Conservation (phyloP, 2,113 vertebrate species). For the Osmerus eperlanus region DNA sequence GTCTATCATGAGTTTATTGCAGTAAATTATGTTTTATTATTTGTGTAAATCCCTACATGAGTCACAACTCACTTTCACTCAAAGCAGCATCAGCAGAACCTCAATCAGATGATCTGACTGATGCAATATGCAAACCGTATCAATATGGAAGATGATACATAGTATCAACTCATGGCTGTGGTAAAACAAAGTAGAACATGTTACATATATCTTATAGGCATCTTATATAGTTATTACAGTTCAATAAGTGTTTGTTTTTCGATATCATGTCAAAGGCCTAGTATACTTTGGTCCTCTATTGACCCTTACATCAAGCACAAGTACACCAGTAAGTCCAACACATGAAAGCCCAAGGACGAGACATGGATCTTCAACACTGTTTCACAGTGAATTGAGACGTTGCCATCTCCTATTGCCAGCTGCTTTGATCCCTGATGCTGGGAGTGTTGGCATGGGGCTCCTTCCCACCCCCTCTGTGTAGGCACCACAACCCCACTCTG, state of each 20-base stretch:
- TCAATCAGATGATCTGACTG: constrained; percentile 30
- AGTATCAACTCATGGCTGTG: too few species aligned
- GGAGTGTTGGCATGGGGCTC: constrained; percentile 57
- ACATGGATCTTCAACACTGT: background rate
- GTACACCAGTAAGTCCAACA: background rate
- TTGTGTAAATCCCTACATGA: constrained; percentile 43
- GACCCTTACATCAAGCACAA: background rate
- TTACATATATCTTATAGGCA: too few species aligned
- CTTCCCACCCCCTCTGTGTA: constrained; percentile 52
- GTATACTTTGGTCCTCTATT: background rate
- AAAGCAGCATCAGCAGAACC: constrained; percentile 14
- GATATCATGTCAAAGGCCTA: too few species aligned
- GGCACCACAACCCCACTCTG: constrained; percentile 39
- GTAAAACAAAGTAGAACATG: too few species aligned
- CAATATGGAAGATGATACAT: too few species aligned
- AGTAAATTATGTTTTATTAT: constrained; percentile 11
- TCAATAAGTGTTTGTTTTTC: too few species aligned
- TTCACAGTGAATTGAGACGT: constrained; percentile 19
- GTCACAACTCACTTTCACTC: constrained; percentile 46
- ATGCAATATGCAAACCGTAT: constrained; percentile 7
- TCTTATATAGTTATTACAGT: too few species aligned
- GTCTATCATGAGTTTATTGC: constrained; percentile 63
- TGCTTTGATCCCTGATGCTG: constrained; percentile 63
- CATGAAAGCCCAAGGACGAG: background rate
- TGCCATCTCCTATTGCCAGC: constrained; percentile 38